These are phyloP conservation scores for Chlorodrepanis virens DNA, from an alignment of 2,113 vertebrate species.

Conservation along the genomic window DNA sequence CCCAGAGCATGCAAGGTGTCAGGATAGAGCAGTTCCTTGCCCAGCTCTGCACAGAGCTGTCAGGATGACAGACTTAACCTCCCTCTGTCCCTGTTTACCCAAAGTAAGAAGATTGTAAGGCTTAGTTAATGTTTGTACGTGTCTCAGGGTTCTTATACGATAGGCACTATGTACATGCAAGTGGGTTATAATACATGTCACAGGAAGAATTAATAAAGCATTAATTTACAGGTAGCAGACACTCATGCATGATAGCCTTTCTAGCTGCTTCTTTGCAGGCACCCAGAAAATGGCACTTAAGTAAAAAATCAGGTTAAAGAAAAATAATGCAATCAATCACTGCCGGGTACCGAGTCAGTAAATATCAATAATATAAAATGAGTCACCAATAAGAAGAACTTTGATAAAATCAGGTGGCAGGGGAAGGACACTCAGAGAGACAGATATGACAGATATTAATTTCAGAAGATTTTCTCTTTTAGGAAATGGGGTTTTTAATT, in stretches of 20 bases:
- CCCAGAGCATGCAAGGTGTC: not conserved
- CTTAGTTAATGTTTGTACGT: slow-evolving; percentile 59
- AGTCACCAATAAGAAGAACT: not conserved
- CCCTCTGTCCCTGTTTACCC: slow-evolving; percentile 62
- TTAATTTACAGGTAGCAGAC: slow-evolving; percentile 41
- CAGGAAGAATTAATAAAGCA: slow-evolving; percentile 51
- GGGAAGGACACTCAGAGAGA: not conserved
- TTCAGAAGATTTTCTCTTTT: not conserved
- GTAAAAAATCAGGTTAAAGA: slow-evolving; percentile 14
- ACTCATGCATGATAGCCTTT: not conserved
- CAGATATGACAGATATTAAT: not conserved
- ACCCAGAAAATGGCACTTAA: not conserved
- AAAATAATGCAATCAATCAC: not conserved
- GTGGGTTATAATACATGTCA: slow-evolving; percentile 13
- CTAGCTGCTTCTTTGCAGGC: not conserved
- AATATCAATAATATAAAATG: not conserved
- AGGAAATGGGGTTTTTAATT: not conserved
- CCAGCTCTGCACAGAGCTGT: slow-evolving; percentile 22
- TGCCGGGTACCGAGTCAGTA: not conserved
- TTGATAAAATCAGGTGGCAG: not conserved
- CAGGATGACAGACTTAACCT: slow-evolving; percentile 59
- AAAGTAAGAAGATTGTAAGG: slow-evolving; percentile 63
- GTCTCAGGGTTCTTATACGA: slow-evolving; percentile 35
- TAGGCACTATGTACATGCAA: not conserved
- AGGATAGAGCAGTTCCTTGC: not conserved